Evolutionary conservation across 2,888 invertebrate genomes (phyloP), one percentile per base, ranked within the genome.

Genomic region (Caenorhabditis panamensis): DNA sequence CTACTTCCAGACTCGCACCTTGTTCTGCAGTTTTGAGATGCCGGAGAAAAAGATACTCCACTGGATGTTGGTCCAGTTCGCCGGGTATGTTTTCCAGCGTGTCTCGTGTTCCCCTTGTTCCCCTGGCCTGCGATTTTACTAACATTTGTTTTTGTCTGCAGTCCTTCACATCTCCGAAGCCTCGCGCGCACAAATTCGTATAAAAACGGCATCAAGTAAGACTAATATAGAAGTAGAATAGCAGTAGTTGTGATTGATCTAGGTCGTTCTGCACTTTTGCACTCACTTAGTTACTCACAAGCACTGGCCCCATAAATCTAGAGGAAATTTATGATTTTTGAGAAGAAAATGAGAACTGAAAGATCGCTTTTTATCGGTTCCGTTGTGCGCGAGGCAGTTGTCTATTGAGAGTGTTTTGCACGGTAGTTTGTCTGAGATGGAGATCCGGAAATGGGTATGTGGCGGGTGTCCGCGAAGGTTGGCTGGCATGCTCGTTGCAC

Each of bases 11-110:
- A 83, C 90, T 8, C 89, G 90, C 16, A 90, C 90, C 0, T 75
- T 90, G 47, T 90, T 90, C 84, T 90, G 90, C 78, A 89, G 88
- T 66, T 90, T 90, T 68, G 90, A 90, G 63, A 90, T 90, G 89
- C 86, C 89, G 2, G 90, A 90, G 37, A 88, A 88, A 56, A 88
- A 88, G 62, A 87, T 90, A 59, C 84, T 90, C 11, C 88, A 89
- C 36, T 90, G 90, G 89, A 90, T 90, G 90, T 75, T 91, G n/a
- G 86, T 89, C 28, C 90, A 90, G 63, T 90, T 83, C 64, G 87
- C 90, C n/a, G 89, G 86, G 90, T 90, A 84, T 79, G 87, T 59
- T 47, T n/a, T 41, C 41, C 31, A 49, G 49, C 58, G 63, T 72
- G 49, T 56, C 8, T 44, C 20, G 59, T 61, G 49, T 51, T 72